Conservation (phyloP, 2,797 vertebrate genomes). For the Ammospiza maritima region DNA sequence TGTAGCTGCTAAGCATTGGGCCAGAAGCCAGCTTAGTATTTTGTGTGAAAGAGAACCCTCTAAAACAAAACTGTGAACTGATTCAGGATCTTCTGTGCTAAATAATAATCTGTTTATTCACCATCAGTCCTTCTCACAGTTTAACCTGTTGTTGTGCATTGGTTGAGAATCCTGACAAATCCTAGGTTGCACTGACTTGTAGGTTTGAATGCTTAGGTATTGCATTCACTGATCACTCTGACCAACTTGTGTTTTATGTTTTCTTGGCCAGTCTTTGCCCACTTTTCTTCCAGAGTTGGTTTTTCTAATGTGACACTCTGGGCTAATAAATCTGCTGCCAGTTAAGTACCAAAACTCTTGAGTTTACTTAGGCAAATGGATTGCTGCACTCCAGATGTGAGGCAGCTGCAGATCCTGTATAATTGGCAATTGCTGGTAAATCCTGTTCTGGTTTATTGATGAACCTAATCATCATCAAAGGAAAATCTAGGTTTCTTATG, state of each 20-base stretch:
- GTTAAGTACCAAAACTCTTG: not conserved
- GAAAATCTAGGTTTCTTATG: not conserved
- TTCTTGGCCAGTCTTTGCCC: not conserved
- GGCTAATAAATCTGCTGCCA: not conserved
- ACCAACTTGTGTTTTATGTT: not conserved
- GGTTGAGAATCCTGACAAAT: not conserved
- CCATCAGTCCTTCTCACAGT: not conserved
- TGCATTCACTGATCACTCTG: not conserved
- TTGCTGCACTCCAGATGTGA: conserved; percentile 12
- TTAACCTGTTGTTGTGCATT: not conserved
- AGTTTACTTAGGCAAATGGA: conserved; percentile 26
- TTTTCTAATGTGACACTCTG: not conserved
- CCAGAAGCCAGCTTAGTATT: not conserved
- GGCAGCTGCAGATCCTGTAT: not conserved
- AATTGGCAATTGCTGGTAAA: not conserved
- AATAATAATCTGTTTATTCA: not conserved
- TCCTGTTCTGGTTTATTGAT: conserved; percentile 9
- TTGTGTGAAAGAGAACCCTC: not conserved
- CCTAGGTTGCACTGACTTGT: not conserved
- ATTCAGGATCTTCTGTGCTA: not conserved
- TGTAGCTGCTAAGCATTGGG: not conserved
- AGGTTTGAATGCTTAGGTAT: not conserved
- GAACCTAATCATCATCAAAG: not conserved
- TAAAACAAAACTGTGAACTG: not conserved
- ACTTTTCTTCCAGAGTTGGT: not conserved